Evolutionary conservation across 2,113 vertebrate genomes (phyloP), one percentile per base, ranked within the genome.

Genomic region (Anoplopoma fimbria): DNA sequence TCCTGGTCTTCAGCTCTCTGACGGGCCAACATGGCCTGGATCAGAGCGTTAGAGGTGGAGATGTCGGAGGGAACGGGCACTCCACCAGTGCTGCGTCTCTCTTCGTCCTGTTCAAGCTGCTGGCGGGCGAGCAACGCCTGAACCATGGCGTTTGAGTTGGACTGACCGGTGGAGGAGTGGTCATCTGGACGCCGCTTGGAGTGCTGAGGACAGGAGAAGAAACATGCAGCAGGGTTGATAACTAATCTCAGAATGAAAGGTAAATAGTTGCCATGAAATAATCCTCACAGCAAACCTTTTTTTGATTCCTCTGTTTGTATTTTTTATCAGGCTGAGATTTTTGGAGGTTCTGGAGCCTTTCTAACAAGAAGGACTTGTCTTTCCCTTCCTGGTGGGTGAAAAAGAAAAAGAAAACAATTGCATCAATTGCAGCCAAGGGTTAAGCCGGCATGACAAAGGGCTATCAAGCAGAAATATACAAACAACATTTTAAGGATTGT

Each of bases 301-400:
- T 89, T 14, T 58, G 69, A 65, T 67, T 92, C 53, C 23, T 92
- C 9, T 62, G 86, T 81, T 84, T 85, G 34, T 42, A 0, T 21
- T 42, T 84, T 64, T 82, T 81, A n/a, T 85, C 76, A 5, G 72
- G 55, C 6, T 60, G 23, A 34, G 49, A 65, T 63, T 84, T 95
- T 82, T 97, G 95, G 7, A 94, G 60, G 10, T 17, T 63, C 49
- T 51, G 69, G 3, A 99, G 79, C 78, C 92, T 96, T 12, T 94
- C 85, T 42, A 97, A 90, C 79, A 99, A 92, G 91, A 97, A 97
- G 1, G 73, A 72, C 84, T 99, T 99, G 87, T 99, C 97, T 86
- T 97, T 94, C 64, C 96, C 97, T 91, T 92, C 97, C 98, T 99
- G 77, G 25, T 27, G 4, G 69, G 71, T 57, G 29, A 75, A 73